Base-by-base conservation (phyloP, 1,140 invertebrate genomes). In the Cydia amplana region DNA sequence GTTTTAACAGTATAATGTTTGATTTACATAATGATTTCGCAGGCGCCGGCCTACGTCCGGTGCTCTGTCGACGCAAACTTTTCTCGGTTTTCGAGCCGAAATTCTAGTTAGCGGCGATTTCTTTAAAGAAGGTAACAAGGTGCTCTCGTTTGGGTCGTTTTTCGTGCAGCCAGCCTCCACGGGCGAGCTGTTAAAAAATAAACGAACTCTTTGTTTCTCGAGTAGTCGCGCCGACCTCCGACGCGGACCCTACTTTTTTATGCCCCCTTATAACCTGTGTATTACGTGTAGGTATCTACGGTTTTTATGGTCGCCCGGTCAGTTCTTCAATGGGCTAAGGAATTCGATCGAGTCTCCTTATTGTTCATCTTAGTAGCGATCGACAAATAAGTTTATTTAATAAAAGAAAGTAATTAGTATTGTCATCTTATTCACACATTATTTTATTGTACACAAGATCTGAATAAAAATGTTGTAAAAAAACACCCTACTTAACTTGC, bases 101-200 rank as follows among this genome's bases (percentile, higher is more conserved):
- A 91, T 92, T 92, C 91, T 91, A 92, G 90, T 92, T 92, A 91
- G 90, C 85, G 82, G 91, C 88, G 88, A 91, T 91, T 90, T 91
- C 88, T 91, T 91, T 91, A 90, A 91, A 91, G 90, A 90, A 86
- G 89, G 91, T 93, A 93, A 93, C 91, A 91, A 91, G 91, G 84
- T 89, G 81, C 84, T 87, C 88, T 91, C 91, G 88, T 91, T 91
- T 90, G 80, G 84, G 86, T 91, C 82, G 85, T 93, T 91, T 92
- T 92, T 91, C 90, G 84, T 89, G 86, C 87, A 87, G 88, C 87
- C 86, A 82, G 86, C 85, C 88, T 88, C 86, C 90, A 91, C 89
- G 86, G 87, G 87, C 89, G 87, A 91, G 91, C 91, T 93, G 91
- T 93, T 93, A 93, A 93, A 93, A 93, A 93, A 93, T 93, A 93